Base-by-base conservation (phyloP, 2,113 vertebrate species). In the Psephotus haematonotus region DNA sequence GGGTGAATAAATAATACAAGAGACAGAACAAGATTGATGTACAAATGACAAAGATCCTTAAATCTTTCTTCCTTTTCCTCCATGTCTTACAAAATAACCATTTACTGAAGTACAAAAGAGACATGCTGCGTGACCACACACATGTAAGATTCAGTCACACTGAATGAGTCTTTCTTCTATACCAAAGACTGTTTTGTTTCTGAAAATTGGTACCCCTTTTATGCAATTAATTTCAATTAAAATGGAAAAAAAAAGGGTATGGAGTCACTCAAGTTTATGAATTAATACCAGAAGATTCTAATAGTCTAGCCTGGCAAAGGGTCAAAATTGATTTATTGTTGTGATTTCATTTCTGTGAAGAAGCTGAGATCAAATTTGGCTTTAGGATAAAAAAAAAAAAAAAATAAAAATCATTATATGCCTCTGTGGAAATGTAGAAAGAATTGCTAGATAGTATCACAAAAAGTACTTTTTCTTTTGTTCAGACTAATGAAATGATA, bases 241-340 rank as follows among this genome's bases (percentile, higher is more conserved):
- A 91, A 92, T 63, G 53, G 44, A 86, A 86, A 91, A 90, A 0
- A 0, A 35, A 0, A 0, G 11, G 3, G 13, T 82, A 67, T 78
- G 28, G 11, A 89, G n/a, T 91, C 24, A 67, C 24, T 71, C 55
- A 70, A 22, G 33, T 22, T 83, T 89, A 83, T 33, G 39, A 77
- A 80, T 83, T 88, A 94, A 77, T 80, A 93, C 39, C 27, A 55
- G 81, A 75, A 91, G 59, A 60, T 88, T 92, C 23, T n/a, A 83
- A 80, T 50, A 82, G 2, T 60, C 33, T 69, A 19, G 25, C 33
- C 27, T 83, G 43, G 71, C n/a, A 31, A 65, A 60, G 18, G 8
- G 10, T 31, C 80, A 92, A 69, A 65, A 77, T 35, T 88, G 59
- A 65, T 88, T 88, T 83, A 84, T 44, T 82, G 24, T 8, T 65